Evolutionary conservation across 2,113 vertebrate genomes (phyloP).

Genomic region (Tachycineta bicolor): DNA sequence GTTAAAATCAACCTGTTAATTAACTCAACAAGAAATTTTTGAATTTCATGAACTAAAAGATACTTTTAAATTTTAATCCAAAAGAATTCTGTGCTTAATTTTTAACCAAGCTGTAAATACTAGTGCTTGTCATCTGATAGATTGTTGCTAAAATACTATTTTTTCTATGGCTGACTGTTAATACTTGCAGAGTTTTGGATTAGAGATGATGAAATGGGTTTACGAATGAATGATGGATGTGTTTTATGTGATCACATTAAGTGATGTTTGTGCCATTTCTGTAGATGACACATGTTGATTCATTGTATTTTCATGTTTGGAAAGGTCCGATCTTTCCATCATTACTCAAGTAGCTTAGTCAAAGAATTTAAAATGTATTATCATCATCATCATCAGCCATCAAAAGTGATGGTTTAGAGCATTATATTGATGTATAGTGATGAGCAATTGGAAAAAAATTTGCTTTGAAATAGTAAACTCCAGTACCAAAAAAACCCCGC

Average conservation of each 20-base stretch:
- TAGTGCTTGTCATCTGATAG: background rate
- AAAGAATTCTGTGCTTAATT: background rate
- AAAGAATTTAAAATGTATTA: constrained; percentile 48
- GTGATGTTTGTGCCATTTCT: constrained; percentile 48
- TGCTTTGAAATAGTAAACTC: constrained; percentile 11
- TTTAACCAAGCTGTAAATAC: background rate
- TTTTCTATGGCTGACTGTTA: constrained; percentile 8
- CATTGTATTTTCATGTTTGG: constrained; percentile 40
- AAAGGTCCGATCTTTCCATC: constrained; percentile 56
- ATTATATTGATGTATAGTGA: constrained; percentile 21
- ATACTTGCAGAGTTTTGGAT: background rate
- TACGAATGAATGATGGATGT: constrained; percentile 44
- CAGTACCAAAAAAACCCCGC: background rate
- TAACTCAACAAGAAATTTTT: background rate
- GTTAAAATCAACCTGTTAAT: background rate
- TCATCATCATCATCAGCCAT: background rate
- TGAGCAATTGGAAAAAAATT: constrained; percentile 45
- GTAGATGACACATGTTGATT: constrained; percentile 65
- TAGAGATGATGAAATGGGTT: constrained; percentile 29
- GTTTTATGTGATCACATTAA: constrained; percentile 55
- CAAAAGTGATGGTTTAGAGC: constrained; percentile 3
- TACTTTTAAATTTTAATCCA: background rate
- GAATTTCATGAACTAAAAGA: background rate
- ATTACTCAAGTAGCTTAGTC: constrained; percentile 49
- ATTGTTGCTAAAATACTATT: background rate